These are phyloP conservation scores for Varanus komodoensis DNA, from an alignment of 2,113 vertebrate species.

Conservation along the genomic window DNA sequence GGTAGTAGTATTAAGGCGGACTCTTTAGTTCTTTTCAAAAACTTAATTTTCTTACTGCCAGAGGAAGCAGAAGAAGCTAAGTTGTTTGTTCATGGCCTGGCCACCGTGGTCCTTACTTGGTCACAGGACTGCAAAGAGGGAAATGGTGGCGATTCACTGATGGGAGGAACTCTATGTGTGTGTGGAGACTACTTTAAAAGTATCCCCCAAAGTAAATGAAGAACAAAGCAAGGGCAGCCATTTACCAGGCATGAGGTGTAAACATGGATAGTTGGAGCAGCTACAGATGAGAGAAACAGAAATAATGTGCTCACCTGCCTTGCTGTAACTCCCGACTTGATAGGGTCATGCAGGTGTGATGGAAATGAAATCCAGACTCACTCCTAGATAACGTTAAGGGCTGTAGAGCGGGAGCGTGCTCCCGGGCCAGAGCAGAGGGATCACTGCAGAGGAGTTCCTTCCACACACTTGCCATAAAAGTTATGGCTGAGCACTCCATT, in stretches of 20 bases:
- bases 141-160: not conserved
- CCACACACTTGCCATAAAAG: slow-evolving; percentile 33
- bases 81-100: no score
- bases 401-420: not conserved
- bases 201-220: not conserved
- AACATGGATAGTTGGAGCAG: not conserved
- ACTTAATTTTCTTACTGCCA: no score
- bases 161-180: not conserved
- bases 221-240: not conserved
- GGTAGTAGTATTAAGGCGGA: no score
- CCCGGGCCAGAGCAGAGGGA: slow-evolving; percentile 25
- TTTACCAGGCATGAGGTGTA: not conserved
- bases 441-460: not conserved
- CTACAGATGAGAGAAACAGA: not conserved
- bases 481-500: slow-evolving; percentile 51
- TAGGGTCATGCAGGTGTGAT: not conserved
- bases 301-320: not conserved
- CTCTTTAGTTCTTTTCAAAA: no score
- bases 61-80: no score
- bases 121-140: no score
- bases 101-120: no score
- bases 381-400: not conserved
- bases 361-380: not conserved
- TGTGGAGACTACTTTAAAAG: not conserved
- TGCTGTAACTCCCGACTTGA: not conserved